phyloP scores from a whole-genome alignment of 1,140 invertebrate genomes.

The Euwallacea fornicatus region DNA sequence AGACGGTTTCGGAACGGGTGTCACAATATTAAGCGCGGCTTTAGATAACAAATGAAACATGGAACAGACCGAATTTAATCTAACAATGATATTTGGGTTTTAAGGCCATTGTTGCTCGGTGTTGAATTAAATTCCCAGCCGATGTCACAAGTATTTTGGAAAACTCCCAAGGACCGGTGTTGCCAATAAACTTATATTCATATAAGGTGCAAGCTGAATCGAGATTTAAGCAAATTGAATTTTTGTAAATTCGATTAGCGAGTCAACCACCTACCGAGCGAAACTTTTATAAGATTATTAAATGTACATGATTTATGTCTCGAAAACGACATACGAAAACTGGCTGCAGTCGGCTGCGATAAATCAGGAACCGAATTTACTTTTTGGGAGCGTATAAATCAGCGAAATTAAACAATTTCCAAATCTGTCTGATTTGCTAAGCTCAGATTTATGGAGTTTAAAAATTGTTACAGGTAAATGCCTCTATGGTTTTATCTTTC shows the following conservation, averaged over 20 bases:
- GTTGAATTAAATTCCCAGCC: no score
- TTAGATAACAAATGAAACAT: constrained; percentile 18
- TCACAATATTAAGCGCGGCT: constrained; percentile 28
- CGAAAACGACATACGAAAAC: constrained; percentile 16
- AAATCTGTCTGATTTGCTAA: background rate
- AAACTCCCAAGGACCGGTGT: no score
- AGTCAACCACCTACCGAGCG: constrained; percentile 20
- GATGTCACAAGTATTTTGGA: no score
- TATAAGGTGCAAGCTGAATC: no score
- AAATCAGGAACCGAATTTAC: constrained; percentile 15
- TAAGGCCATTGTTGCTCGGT: background rate
- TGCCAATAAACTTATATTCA: no score
- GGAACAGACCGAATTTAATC: constrained; percentile 10
- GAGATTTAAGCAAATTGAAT: constrained; percentile 14
- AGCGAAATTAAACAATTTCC: constrained; percentile 18
- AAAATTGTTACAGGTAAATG: background rate
- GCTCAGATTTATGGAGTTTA: background rate
- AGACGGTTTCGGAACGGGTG: constrained; percentile 11
- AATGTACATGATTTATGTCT: constrained; percentile 21
- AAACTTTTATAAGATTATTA: constrained; percentile 29
- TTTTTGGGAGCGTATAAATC: constrained; percentile 14
- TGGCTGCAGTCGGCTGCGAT: constrained; percentile 14
- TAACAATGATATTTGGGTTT: constrained; percentile 11
- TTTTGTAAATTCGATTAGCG: constrained; percentile 24
- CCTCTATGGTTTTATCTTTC: background rate